Evolutionary conservation across 2,888 invertebrate genomes (phyloP).

Genomic region (Autographa gamma): DNA sequence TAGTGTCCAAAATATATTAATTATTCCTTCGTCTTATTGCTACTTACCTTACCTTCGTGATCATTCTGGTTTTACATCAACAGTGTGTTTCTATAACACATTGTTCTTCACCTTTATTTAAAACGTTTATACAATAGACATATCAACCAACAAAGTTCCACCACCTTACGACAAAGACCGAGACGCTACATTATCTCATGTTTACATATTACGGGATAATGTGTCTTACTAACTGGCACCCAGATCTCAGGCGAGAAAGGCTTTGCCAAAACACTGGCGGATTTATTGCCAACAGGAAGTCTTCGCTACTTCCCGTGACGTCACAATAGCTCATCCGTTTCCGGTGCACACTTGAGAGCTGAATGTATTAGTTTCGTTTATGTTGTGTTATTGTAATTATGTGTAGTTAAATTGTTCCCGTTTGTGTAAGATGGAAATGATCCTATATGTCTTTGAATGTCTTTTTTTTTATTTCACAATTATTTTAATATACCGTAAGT

Average conservation of each 20-base stretch:
- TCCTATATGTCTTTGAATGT: no score
- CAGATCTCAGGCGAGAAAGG: conserved; percentile 46
- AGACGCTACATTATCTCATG: neutral
- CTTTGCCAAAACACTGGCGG: conserved; percentile 76
- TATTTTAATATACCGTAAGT: no score
- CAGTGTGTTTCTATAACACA: no score
- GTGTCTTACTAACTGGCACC: conserved; percentile 47
- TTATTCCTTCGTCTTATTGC: no score
- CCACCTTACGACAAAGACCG: neutral
- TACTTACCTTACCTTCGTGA: no score
- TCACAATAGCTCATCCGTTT: conserved; percentile 86
- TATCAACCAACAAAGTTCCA: no score
- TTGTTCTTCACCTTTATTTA: no score
- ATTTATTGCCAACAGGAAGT: conserved; percentile 84
- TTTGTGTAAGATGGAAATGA: neutral
- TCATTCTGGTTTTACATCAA: no score
- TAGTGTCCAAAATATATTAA: no score
- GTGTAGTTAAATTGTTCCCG: neutral
- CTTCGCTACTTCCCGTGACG: conserved; percentile 84
- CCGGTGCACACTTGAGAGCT: conserved; percentile 78
- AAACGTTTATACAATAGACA: no score
- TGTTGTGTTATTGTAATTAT: conserved; percentile 27
- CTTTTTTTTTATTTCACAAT: no score
- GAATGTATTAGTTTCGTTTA: conserved; percentile 78
- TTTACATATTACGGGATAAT: conserved; percentile 20